Conservation (phyloP, 2,797 vertebrate genomes). For the Eidolon dupreanum region DNA sequence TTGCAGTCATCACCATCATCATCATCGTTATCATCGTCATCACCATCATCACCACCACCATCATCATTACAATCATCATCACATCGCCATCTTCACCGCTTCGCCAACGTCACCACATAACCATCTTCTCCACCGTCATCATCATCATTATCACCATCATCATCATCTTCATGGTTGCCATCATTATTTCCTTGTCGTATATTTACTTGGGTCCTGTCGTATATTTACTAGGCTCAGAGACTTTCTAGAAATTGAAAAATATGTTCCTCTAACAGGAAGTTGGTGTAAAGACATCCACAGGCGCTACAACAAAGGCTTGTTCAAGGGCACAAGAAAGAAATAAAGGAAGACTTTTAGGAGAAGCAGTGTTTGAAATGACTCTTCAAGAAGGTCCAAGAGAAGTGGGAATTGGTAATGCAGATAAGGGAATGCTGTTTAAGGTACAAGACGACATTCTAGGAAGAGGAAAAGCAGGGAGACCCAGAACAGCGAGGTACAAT, state of each 20-base stretch:
- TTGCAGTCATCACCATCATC: neutral
- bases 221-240: neutral
- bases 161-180: neutral
- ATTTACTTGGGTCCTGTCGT: neutral
- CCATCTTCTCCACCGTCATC: neutral
- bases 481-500: neutral
- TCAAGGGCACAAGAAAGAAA: neutral
- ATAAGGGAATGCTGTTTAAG: neutral
- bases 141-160: neutral
- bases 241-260: neutral
- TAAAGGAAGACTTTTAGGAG: neutral
- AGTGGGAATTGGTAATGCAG: neutral
- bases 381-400: neutral
- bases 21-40: rapidly evolving
- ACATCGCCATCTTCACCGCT: neutral
- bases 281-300: neutral
- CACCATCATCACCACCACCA: neutral
- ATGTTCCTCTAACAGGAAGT: neutral
- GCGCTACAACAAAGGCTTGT: neutral
- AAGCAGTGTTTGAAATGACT: neutral
- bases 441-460: neutral
- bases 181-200: neutral
- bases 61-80: rapidly evolving
- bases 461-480: neutral
- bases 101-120: neutral